Base-by-base conservation (phyloP, 2,888 invertebrate genomes). In the Agrotis segetum region DNA sequence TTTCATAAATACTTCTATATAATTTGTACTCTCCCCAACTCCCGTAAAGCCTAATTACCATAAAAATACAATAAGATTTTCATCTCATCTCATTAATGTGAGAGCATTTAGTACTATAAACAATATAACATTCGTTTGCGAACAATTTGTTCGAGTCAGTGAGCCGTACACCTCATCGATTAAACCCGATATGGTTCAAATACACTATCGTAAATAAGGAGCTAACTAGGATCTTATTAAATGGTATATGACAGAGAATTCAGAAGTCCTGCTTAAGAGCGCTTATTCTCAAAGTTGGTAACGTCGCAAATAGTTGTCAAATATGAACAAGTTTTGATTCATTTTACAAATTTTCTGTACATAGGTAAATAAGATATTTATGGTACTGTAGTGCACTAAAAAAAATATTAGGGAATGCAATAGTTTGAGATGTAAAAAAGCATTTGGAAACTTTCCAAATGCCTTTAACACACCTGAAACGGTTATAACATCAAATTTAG, bases 141-240 rank as follows among this genome's bases (percentile, higher is more conserved):
- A 70, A 67, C 56, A 70, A 79, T 79, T 78, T 78, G 69, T 80
- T 64, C 40, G 16, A 68, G 56, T 16, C 63, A 53, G 49, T 50
- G 58, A 64, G 56, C 60, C 63, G 46, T 71, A 61, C 74, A 81
- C 74, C 66, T 68, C 79, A 67, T 74, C 60, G 60, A 78, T 74
- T 82, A 74, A 69, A 69, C 67, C 64, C 60, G 70, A 77, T 81
- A 74, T 71, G 81, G 66, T 69, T 64, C 66, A 67, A 68, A 69
- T 59, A 60, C 46, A 63, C 47, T 72, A 69, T 81, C 77, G 66
- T 79, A 81, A 81, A 77, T 77, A 77, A 67, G 46, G 14, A 2
- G 19, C 68, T 77, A 81, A 77, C 68, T 77, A 69, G 68, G 59
- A 71, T 52, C 77, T 76, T 71, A 81, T 80, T 70, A 80, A 53